phyloP scores from a whole-genome alignment of 2,113 vertebrate species.

The Lagopus leucura region DNA sequence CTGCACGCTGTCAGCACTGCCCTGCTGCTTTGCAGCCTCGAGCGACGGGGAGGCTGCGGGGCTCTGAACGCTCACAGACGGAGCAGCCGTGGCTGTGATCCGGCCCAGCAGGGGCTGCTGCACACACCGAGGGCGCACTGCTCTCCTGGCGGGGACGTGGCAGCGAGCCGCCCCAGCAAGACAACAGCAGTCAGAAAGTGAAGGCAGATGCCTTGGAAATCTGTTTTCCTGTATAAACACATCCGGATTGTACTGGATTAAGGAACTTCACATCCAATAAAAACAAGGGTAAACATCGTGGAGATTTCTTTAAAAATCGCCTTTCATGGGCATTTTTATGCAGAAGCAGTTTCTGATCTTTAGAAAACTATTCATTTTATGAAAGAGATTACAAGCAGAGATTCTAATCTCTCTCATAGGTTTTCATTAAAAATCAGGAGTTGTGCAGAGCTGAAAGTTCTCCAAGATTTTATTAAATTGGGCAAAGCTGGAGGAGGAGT shows the following conservation, averaged over 20 bases:
- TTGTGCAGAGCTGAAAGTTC: conserved; percentile 11
- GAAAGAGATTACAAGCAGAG: not conserved
- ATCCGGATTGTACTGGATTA: not conserved
- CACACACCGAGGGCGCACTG: accelerated
- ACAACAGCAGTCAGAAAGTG: not conserved
- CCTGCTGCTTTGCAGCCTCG: not conserved
- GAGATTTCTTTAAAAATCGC: conserved; percentile 7
- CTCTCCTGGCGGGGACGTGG: not conserved
- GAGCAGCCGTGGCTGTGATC: not conserved
- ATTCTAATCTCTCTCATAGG: conserved; percentile 39
- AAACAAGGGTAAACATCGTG: not conserved
- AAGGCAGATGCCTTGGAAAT: not conserved
- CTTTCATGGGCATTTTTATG: not conserved
- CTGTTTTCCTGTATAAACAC: not conserved
- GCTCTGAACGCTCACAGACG: not conserved
- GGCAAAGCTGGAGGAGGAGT: conserved; percentile 2
- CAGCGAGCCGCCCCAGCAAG: not conserved
- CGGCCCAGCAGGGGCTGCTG: accelerated
- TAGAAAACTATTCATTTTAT: not conserved
- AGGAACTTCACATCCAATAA: not conserved
- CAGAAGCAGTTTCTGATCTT: not conserved
- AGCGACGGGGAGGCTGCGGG: not conserved
- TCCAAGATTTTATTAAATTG: conserved; percentile 48
- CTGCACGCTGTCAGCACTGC: not conserved
- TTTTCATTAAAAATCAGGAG: conserved; percentile 61